Conservation (phyloP, 2,888 invertebrate species). For the Eubasilissa splendida region DNA sequence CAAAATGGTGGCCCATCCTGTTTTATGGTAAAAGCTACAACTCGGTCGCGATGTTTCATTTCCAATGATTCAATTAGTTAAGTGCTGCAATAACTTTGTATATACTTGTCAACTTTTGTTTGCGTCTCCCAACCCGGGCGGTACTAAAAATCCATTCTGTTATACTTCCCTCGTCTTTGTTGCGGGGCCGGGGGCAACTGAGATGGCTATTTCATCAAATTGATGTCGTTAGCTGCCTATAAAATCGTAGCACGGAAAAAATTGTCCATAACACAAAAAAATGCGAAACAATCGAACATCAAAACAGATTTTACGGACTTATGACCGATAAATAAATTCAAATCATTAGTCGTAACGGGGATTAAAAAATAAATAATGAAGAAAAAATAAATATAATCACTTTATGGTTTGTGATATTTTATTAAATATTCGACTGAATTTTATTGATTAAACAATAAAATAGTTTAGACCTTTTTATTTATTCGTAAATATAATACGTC, state of each 20-base stretch:
- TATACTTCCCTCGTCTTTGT: slow-evolving; percentile 47
- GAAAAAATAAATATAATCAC: not conserved
- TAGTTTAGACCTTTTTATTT: too few relatives aligned
- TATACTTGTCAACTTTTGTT: slow-evolving; percentile 46
- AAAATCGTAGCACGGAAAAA: slow-evolving; percentile 50
- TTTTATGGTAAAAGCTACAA: slow-evolving; percentile 57
- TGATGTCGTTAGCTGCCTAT: slow-evolving; percentile 56
- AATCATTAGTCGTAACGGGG: slow-evolving; percentile 36
- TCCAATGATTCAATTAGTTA: slow-evolving; percentile 59
- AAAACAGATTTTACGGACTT: slow-evolving; percentile 36
- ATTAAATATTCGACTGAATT: not conserved
- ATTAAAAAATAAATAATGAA: slow-evolving; percentile 47
- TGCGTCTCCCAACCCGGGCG: slow-evolving; percentile 31
- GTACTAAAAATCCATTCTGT: slow-evolving; percentile 43
- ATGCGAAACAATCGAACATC: slow-evolving; percentile 41
- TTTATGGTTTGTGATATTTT: slow-evolving; percentile 1
- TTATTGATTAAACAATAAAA: not conserved
- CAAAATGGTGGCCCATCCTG: slow-evolving; percentile 39
- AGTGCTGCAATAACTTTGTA: slow-evolving; percentile 59
- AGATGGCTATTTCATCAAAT: slow-evolving; percentile 58
- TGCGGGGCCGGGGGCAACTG: slow-evolving; percentile 37
- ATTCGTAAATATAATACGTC: too few relatives aligned
- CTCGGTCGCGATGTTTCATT: slow-evolving; percentile 57
- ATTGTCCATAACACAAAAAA: slow-evolving; percentile 36
- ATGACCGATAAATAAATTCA: slow-evolving; percentile 39